Evolutionary conservation across 1,140 invertebrate genomes (phyloP), one percentile per base, ranked within the genome.

Genomic region (Teleopsis dalmanni): DNA sequence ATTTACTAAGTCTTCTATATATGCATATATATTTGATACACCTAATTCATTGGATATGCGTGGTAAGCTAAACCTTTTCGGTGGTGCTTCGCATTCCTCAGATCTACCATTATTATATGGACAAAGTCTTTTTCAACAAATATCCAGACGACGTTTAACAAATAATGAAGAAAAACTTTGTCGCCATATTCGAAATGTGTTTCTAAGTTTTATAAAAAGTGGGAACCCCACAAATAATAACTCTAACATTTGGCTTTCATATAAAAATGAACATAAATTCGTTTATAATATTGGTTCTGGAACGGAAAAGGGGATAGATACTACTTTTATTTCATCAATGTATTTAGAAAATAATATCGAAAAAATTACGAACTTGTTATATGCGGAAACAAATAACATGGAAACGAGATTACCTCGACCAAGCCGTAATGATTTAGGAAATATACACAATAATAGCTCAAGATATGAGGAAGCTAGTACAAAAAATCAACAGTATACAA

Each of bases 21-120:
- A 65, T 52, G 71, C 75, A 16, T 77, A 77, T 44, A 59, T 69
- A 18, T 74, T 73, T 51, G 64, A 73, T 9, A 61, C 68, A n/a
- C 25, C 50, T 16, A 62, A 68, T 38, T 50, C 67, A 7, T 70
- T 71, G 65, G 68, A 71, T 27, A 60, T 71, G 53, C 51, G 68
- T 0, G 68, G 68, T 36, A 59, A 54, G 9, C 47, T 54, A 10
- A 71, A 71, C 50, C 49, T 63, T 1, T 71, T 71, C 27, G 62
- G 66, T 0, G 65, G 68, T 19, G 77, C 81, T 18, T 73, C 75
- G 1, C 79, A 83, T 56, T 78, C 80, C 22, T 72, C 80, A 0
- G 81, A 85, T 57, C 65, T 85, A 45, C 65, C 83, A 4, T 75
- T 82, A 21, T 59, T 84, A 18, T 73, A 85, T 44, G 83, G 83